A percentile compares a stretch with the other conserved stretches of the same genome.
Conservation (phyloP, 2,888 invertebrate genomes). For the Habrosyne pyritoides region DNA sequence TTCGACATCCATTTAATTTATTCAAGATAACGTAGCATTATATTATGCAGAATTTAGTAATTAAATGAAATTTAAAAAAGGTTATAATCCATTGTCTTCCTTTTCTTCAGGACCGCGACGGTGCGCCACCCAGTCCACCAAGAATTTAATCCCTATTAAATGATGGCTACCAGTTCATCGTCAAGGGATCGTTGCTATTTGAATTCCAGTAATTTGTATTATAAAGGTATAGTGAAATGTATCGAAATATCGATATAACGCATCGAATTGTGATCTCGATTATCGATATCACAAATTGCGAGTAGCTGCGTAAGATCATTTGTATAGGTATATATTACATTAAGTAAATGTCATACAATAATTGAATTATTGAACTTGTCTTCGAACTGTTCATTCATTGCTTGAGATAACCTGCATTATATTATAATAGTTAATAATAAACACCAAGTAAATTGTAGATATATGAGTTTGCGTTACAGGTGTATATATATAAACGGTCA, state of each 20-base stretch:
- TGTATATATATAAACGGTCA: background rate
- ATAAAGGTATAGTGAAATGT: constrained; percentile 34
- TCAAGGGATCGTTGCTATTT: constrained; percentile 41
- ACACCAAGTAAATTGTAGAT: constrained; percentile 5
- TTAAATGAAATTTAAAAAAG: too few relatives aligned
- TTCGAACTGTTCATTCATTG: background rate
- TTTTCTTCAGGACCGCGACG: constrained; percentile 69
- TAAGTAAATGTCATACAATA: constrained; percentile 22
- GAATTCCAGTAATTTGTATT: constrained; percentile 61
- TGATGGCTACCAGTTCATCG: constrained; percentile 20
- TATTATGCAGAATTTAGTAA: too few relatives aligned
- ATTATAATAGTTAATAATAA: constrained; percentile 8
- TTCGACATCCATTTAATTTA: too few relatives aligned
- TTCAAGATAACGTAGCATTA: too few relatives aligned
- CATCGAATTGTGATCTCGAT: constrained; percentile 23
- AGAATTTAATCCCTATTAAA: constrained; percentile 56
- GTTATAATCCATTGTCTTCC: constrained; percentile 6
- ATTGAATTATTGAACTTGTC: constrained; percentile 1
- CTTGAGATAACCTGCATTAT: background rate
- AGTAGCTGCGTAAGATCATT: constrained; percentile 31
- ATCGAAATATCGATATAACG: constrained; percentile 10
- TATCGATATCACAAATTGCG: constrained; percentile 31
- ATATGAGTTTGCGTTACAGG: background rate
- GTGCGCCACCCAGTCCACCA: constrained; percentile 76
- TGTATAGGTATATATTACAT: constrained; percentile 29